Percentiles rank a stretch among this genome's conserved stretches.
Conservation (phyloP, 1,140 invertebrate genomes). For the Pogonomyrmex barbatus region DNA sequence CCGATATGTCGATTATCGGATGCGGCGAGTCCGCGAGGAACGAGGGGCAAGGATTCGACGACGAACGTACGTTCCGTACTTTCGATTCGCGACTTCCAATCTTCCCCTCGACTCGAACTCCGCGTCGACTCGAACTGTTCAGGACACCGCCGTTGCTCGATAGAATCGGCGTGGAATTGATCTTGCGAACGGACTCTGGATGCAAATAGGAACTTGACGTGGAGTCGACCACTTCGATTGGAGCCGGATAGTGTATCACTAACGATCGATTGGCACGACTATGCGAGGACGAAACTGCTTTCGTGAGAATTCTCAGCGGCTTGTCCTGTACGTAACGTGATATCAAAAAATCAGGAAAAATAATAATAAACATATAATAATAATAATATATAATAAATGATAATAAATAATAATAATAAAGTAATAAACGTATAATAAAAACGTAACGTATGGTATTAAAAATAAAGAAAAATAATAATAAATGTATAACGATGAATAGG, state of each 20-base stretch:
- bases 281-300: not conserved
- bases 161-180: conserved; percentile 62
- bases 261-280: conserved; percentile 44
- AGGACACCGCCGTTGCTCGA: not conserved
- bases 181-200: conserved; percentile 39
- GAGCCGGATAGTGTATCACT: conserved; percentile 75
- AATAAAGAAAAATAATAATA: no score
- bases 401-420: no score
- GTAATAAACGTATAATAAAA: no score
- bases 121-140: not conserved
- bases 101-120: not conserved
- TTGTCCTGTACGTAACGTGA: conserved; percentile 36
- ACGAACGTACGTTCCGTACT: not conserved
- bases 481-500: no score
- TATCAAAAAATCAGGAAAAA: not conserved
- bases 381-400: no score
- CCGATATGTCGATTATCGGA: conserved; percentile 75
- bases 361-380: no score
- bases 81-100: not conserved
- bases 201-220: conserved; percentile 68
- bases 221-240: conserved; percentile 56
- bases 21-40: conserved; percentile 70
- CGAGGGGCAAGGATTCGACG: conserved; percentile 63
- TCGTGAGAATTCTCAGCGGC: conserved; percentile 1
- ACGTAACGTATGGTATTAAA: no score